phyloP scores from a whole-genome alignment of 2,888 invertebrate genomes.

The Branchellion lobata region DNA sequence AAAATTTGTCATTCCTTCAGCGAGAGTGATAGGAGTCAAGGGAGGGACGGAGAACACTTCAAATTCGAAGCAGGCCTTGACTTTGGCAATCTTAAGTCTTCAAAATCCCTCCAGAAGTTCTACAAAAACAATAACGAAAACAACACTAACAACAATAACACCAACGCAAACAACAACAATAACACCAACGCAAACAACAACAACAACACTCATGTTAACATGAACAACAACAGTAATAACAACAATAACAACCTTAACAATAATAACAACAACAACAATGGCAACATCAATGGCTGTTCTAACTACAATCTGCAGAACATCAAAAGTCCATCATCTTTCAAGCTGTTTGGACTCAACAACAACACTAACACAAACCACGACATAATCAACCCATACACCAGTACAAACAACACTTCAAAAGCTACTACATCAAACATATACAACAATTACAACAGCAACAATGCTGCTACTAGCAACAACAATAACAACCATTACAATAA shows the following conservation, averaged over 20 bases:
- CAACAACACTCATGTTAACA: background rate
- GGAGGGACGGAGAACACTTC: background rate
- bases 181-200: background rate
- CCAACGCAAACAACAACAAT: background rate
- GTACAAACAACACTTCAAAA: no score
- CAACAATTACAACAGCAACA: no score
- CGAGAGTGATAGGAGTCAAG: background rate
- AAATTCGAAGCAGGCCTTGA: background rate
- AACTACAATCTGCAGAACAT: no score
- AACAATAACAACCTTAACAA: background rate
- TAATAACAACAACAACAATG: background rate
- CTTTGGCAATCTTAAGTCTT: constrained; percentile 5
- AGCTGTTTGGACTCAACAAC: no score
- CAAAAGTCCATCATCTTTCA: no score
- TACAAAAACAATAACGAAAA: background rate
- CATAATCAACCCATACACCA: no score
- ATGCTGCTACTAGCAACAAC: no score
- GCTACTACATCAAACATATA: no score
- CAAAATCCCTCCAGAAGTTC: background rate
- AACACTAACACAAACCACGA: no score
- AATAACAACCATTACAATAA: no score
- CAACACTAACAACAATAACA: background rate
- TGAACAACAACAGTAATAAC: background rate
- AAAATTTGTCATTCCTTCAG: background rate
- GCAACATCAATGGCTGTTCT: no score